These are phyloP conservation scores for Ornithorhynchus anatinus DNA, from an alignment of 2,113 vertebrate species.

Conservation along the genomic window DNA sequence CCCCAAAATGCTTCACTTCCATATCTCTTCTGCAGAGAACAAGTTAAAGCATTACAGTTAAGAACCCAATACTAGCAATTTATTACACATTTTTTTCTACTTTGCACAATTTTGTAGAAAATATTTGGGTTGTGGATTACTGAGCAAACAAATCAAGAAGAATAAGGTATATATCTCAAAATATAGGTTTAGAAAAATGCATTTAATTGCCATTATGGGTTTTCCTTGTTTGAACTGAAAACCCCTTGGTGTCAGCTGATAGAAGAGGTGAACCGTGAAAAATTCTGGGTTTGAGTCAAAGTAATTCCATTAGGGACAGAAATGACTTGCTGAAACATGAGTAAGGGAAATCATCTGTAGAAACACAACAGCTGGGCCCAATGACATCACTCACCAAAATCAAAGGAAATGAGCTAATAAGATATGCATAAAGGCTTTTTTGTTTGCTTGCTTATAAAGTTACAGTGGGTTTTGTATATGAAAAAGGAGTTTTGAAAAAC, in stretches of 20 bases:
- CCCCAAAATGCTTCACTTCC: no score
- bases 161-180: no score
- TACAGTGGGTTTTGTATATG: constrained; percentile 47
- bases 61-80: no score
- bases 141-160: no score
- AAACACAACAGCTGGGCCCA: constrained; percentile 73
- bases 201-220: constrained; percentile 10
- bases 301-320: constrained; percentile 73
- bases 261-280: constrained; percentile 61
- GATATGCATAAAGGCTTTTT: constrained; percentile 65
- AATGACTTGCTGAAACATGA: constrained; percentile 72
- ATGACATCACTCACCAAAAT: constrained; percentile 74
- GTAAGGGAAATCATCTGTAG: constrained; percentile 69
- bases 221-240: constrained; percentile 8
- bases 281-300: constrained; percentile 55
- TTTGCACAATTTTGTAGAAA: no score
- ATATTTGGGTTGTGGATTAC: no score
- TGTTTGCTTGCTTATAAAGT: constrained; percentile 63
- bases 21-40: no score
- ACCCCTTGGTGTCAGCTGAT: constrained; percentile 67
- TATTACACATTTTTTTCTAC: no score
- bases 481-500: constrained; percentile 49
- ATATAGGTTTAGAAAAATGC: background rate
- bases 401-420: constrained; percentile 68
- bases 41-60: no score